Evolutionary conservation across 2,888 invertebrate genomes (phyloP).

Genomic region (Cancer borealis): DNA sequence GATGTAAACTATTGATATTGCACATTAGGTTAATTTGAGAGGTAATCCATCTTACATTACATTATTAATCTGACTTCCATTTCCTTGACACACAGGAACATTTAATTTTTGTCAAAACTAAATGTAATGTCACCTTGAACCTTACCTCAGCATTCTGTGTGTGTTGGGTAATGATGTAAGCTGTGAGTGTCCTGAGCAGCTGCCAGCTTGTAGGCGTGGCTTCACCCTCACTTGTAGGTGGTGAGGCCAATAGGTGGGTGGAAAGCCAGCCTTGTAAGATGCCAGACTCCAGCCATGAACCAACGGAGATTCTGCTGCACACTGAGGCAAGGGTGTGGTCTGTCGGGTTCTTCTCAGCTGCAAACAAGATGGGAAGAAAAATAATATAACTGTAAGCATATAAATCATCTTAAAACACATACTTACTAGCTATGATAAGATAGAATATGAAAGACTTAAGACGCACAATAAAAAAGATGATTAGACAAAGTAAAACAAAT

Average conservation of each 20-base stretch:
- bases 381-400: background rate
- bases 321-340: conserved; percentile 83
- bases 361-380: background rate
- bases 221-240: conserved; percentile 79
- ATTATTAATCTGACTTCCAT: background rate
- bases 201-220: conserved; percentile 78
- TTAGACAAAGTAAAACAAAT: too few species aligned
- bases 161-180: conserved; percentile 71
- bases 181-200: conserved; percentile 71
- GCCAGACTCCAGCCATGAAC: conserved; percentile 81
- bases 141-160: conserved; percentile 69
- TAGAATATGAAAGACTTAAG: too few species aligned
- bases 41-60: background rate
- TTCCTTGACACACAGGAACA: background rate
- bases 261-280: conserved; percentile 75
- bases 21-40: background rate
- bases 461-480: too few species aligned
- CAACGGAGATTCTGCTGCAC: conserved; percentile 75
- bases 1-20: background rate
- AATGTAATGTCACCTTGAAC: background rate
- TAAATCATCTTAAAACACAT: background rate
- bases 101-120: background rate
- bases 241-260: conserved; percentile 79
- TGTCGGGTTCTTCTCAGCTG: conserved; percentile 83
- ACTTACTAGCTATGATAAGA: too few species aligned